A percentile compares a stretch with the other conserved stretches of the same genome.
Evolutionary conservation across 1,140 invertebrate genomes (phyloP).

Genomic region (Wasmannia auropunctata): DNA sequence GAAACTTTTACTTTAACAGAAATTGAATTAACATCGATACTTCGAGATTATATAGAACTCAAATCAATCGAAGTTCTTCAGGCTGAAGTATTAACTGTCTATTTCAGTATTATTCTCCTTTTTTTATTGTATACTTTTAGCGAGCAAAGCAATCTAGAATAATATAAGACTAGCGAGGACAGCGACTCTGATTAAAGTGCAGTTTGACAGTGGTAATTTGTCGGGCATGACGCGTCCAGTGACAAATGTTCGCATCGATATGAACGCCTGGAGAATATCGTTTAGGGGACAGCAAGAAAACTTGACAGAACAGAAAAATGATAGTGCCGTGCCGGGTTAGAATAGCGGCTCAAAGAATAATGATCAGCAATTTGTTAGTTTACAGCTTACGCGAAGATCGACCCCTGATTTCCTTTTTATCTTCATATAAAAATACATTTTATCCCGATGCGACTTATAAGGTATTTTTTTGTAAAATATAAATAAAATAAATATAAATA

Average conservation of each 20-base stretch:
- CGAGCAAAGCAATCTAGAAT: conserved; percentile 8
- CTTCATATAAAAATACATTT: conserved; percentile 12
- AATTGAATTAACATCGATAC: conserved; percentile 48
- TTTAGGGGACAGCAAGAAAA: conserved; percentile 52
- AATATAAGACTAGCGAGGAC: neutral
- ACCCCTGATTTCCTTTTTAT: conserved; percentile 17
- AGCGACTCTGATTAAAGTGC: conserved; percentile 17
- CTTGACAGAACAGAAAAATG: conserved; percentile 58
- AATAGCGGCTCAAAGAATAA: conserved; percentile 45
- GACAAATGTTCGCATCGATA: conserved; percentile 61
- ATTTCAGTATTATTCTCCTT: neutral
- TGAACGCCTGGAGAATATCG: conserved; percentile 56
- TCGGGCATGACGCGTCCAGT: conserved; percentile 25
- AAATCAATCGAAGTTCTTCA: conserved; percentile 4
- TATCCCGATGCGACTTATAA: neutral
- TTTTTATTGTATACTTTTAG: neutral
- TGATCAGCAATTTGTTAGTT: conserved; percentile 52
- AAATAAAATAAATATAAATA: conserved; percentile 1
- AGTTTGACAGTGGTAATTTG: conserved; percentile 40
- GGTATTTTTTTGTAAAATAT: neutral
- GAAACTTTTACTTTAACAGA: conserved; percentile 12
- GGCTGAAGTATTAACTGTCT: neutral
- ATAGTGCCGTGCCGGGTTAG: conserved; percentile 29
- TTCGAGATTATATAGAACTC: neutral
- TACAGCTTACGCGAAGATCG: conserved; percentile 45